Conservation (phyloP, 2,113 vertebrate species). For the Calyptomena viridis region DNA sequence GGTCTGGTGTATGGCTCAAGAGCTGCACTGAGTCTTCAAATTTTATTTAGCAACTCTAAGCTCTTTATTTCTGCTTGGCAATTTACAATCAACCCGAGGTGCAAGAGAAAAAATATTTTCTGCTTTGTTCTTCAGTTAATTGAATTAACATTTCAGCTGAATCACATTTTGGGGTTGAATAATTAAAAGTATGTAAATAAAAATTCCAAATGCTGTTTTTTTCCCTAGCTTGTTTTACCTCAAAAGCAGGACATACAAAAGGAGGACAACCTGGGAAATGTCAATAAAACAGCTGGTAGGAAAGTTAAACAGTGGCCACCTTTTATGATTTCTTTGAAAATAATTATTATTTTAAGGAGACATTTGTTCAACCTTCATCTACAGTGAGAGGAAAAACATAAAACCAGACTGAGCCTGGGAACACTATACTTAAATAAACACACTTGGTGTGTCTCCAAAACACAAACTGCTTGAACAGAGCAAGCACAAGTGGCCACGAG, state of each 20-base stretch:
- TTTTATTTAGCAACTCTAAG: neutral
- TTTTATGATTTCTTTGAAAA: conserved; percentile 2
- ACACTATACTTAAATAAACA: neutral
- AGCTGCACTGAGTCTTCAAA: neutral
- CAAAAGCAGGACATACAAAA: neutral
- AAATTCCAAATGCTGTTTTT: neutral
- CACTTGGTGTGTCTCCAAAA: neutral
- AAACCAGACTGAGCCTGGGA: neutral
- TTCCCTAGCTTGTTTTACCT: neutral
- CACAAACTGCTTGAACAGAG: neutral
- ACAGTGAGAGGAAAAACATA: neutral
- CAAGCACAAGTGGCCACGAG: neutral
- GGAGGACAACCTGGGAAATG: neutral
- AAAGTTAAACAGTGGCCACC: neutral
- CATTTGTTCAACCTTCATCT: neutral
- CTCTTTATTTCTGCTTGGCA: neutral
- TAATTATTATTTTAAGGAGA: neutral
- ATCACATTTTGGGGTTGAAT: neutral
- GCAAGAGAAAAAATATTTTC: neutral
- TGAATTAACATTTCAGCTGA: neutral
- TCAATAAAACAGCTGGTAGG: neutral
- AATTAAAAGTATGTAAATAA: neutral
- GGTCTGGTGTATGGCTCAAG: neutral
- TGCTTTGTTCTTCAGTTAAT: neutral
- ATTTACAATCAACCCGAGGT: neutral